Base-by-base conservation (phyloP, 2,113 vertebrate species). In the Erinaceus europaeus region DNA sequence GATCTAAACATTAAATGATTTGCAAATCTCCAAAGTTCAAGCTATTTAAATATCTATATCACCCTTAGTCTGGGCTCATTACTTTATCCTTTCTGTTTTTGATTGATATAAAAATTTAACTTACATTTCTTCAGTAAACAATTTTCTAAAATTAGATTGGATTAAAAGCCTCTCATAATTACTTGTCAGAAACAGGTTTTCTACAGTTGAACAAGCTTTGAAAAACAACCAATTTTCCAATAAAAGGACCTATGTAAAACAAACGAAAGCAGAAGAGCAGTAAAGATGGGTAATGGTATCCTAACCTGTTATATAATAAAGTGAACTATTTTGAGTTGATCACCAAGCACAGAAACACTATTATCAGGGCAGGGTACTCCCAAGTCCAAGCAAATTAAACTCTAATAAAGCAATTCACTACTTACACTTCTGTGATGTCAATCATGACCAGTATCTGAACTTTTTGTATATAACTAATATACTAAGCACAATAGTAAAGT, bases 381-480 rank as follows among this genome's bases (percentile, higher is more conserved):
- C 95, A 97, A 95, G 73, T 90, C 94, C 91, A 94, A 11, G 59
- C 76, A 94, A 97, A 97, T 94, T 93, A 96, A 96, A 94, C 78
- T 53, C 90, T 92, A 94, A 91, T 84, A 96, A 96, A 96, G 74
- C 71, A 96, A 95, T 72, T 91, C 93, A 69, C 86, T 96, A 91
- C 94, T 96, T 95, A 94, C 86, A 96, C 95, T 96, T 93, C 95
- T 96, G 91, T 90, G 92, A 71, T 86, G 90, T 93, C 95, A 94
- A 95, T 94, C 94, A 94, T 72, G 52, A 95, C 90, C 14, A 93
- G 89, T 92, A 92, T 94, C 94, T 94, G 32, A 91, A 93, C 73
- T 12, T 57, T 57, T 10, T 29, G 25, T 95, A 75, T 38, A 79
- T 11, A 3, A 55, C 81, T 95, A 94, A 90, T 82, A 76, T 44